Percentiles rank a stretch among this genome's conserved stretches.
phyloP scores from a whole-genome alignment of 2,113 vertebrate species.

The Pan paniscus region DNA sequence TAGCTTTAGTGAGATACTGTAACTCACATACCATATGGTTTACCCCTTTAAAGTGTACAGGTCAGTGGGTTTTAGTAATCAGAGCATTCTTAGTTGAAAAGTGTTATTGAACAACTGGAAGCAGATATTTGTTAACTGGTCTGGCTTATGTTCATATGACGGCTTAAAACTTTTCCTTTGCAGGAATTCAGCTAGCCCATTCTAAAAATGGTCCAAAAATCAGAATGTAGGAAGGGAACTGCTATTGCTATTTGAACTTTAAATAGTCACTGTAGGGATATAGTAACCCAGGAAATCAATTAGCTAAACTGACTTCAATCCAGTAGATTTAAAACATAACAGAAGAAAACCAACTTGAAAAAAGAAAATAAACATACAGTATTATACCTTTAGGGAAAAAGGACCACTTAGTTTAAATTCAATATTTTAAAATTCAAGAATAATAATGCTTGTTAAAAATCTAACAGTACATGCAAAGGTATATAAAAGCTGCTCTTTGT shows the following conservation, averaged over 20 bases:
- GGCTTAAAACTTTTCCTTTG: background rate
- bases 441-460: background rate
- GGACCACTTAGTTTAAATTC: background rate
- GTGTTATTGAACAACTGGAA: background rate
- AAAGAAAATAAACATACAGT: background rate
- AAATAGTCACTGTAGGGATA: background rate
- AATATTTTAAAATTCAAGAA: background rate
- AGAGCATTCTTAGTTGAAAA: background rate
- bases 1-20: background rate
- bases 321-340: background rate
- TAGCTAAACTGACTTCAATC: background rate
- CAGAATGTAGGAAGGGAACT: background rate
- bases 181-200: background rate
- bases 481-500: background rate
- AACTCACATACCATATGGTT: background rate
- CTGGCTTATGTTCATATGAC: background rate
- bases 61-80: background rate
- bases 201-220: slow-evolving; percentile 1
- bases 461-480: background rate
- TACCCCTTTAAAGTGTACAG: background rate
- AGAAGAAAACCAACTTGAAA: background rate
- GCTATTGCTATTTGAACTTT: background rate
- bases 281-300: background rate
- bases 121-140: background rate
- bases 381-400: background rate